Evolutionary conservation across 1,140 invertebrate species (phyloP).

Genomic region (Eupristina koningsbergeri): DNA sequence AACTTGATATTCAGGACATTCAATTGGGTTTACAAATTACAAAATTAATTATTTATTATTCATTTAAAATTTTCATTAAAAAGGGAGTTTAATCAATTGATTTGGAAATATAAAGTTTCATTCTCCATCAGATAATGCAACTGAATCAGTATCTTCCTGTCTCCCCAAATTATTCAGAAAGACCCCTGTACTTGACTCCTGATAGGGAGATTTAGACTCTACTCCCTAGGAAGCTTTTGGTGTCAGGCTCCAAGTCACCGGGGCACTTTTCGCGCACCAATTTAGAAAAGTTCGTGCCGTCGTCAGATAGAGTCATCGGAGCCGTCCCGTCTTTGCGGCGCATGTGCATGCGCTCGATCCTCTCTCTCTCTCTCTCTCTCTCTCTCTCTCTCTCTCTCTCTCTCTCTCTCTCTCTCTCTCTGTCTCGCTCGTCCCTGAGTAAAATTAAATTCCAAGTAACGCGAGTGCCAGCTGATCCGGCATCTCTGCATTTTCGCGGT

Average conservation of each 20-base stretch:
- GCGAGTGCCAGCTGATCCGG: slow-evolving; percentile 9
- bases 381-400: background rate
- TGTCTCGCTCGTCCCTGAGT: slow-evolving; percentile 4
- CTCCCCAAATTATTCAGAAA: too few relatives aligned
- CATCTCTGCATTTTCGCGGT: background rate
- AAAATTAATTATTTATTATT: too few relatives aligned
- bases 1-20: too few relatives aligned
- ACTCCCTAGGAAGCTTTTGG: background rate
- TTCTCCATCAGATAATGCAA: too few relatives aligned
- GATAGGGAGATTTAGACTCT: too few relatives aligned
- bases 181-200: too few relatives aligned
- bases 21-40: too few relatives aligned
- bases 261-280: slow-evolving; percentile 24
- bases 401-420: background rate
- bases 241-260: background rate
- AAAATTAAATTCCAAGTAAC: slow-evolving; percentile 32
- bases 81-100: too few relatives aligned
- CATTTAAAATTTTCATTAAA: too few relatives aligned
- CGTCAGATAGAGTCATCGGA: background rate
- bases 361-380: background rate
- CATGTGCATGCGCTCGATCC: background rate
- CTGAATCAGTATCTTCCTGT: too few relatives aligned
- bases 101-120: too few relatives aligned
- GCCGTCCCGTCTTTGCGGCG: background rate
- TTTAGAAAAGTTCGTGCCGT: slow-evolving; percentile 33